phyloP scores from a whole-genome alignment of 2,888 invertebrate genomes.

The Nomada fucata region DNA sequence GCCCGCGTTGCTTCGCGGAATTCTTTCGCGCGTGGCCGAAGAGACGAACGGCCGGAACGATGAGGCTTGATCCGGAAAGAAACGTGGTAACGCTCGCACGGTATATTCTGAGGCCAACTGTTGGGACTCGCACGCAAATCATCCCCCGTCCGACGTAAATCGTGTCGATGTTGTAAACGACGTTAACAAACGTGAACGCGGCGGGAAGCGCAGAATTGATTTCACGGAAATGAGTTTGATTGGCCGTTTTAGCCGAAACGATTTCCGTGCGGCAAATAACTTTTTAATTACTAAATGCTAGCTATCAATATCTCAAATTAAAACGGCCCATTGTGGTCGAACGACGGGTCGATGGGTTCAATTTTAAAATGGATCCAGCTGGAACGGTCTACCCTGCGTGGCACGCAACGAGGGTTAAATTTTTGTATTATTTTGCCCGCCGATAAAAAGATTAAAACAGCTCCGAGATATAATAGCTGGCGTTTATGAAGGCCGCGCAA shows the following conservation, averaged over 20 bases:
- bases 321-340: background rate
- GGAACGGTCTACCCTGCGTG: background rate
- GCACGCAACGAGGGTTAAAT: background rate
- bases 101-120: slow-evolving; percentile 22
- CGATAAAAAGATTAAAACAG: background rate
- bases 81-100: slow-evolving; percentile 2
- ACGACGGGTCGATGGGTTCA: background rate
- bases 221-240: slow-evolving; percentile 19
- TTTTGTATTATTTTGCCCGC: background rate
- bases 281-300: slow-evolving; percentile 34
- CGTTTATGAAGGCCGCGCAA: slow-evolving; percentile 33
- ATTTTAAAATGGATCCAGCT: slow-evolving; percentile 5
- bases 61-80: background rate
- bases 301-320: slow-evolving; percentile 22
- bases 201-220: slow-evolving; percentile 4
- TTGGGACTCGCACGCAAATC: slow-evolving; percentile 1
- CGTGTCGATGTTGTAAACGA: background rate
- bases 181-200: no score
- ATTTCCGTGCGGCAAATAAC: background rate
- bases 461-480: slow-evolving; percentile 10
- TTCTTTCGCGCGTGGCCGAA: slow-evolving; percentile 30
- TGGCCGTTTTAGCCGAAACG: slow-evolving; percentile 2
- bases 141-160: background rate
- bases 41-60: slow-evolving; percentile 34
- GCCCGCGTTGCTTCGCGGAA: slow-evolving; percentile 24